A percentile compares a stretch with the other conserved stretches of the same genome.
Conservation (phyloP, 2,113 vertebrate genomes). For the Cyrtonyx montezumae region DNA sequence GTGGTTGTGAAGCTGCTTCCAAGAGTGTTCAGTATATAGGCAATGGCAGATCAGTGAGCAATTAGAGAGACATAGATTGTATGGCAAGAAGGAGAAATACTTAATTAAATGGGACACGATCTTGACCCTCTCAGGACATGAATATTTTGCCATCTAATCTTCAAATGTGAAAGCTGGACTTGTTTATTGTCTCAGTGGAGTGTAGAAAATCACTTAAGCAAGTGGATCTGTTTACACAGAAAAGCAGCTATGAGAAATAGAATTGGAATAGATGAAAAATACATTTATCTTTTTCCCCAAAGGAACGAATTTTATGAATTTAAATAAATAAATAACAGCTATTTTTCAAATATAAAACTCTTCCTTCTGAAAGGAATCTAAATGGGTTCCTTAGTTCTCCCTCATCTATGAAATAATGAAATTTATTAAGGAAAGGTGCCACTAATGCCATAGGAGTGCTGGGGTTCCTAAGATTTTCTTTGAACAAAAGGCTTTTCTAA, state of each 20-base stretch:
- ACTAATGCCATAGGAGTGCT: not conserved
- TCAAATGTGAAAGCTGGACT: not conserved
- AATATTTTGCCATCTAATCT: constrained; percentile 10
- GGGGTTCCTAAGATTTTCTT: not conserved
- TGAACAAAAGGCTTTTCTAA: not conserved
- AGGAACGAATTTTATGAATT: not conserved
- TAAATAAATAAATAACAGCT: not conserved
- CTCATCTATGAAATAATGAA: not conserved
- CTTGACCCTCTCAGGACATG: not conserved
- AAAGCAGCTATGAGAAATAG: not conserved
- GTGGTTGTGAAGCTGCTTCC: constrained; percentile 3
- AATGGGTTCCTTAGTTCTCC: not conserved
- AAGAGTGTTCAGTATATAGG: not conserved
- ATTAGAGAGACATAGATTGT: not conserved
- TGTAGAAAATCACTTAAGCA: not conserved
- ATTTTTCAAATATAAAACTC: not conserved
- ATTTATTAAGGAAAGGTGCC: not conserved
- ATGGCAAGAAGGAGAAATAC: not conserved
- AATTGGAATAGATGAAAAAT: not conserved
- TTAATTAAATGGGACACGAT: not conserved
- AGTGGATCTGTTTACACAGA: not conserved
- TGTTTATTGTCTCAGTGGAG: not conserved
- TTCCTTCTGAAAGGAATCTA: not conserved
- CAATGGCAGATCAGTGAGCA: not conserved
- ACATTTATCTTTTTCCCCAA: not conserved